Conservation (phyloP, 2,797 vertebrate genomes). For the Pangasius larnaudii region DNA sequence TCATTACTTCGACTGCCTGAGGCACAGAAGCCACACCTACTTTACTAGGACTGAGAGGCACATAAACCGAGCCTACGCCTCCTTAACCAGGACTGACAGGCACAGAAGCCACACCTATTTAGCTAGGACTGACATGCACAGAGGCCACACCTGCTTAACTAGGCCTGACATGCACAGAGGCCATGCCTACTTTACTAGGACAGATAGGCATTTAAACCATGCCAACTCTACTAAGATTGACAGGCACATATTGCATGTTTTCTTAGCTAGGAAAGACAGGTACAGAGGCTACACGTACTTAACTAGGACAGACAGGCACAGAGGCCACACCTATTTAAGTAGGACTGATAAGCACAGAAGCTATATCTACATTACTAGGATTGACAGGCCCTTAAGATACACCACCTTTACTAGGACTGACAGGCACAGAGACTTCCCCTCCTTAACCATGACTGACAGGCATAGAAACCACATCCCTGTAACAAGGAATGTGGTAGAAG, state of each 20-base stretch:
- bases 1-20: neutral
- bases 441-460: neutral
- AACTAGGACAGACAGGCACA: neutral
- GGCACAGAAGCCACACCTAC: neutral
- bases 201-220: neutral
- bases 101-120: neutral
- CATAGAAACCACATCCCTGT: neutral
- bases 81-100: too few species aligned
- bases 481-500: neutral
- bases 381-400: neutral
- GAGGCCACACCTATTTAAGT: neutral
- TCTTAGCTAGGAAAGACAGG: neutral
- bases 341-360: too few species aligned
- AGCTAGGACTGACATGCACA: neutral
- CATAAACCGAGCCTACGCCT: neutral
- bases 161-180: neutral
- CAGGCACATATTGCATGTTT: neutral
- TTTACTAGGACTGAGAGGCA: neutral
- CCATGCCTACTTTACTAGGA: neutral
- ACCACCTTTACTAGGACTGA: neutral
- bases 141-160: neutral
- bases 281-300: neutral
- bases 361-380: neutral
- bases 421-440: neutral
- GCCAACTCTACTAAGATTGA: neutral